These are phyloP conservation scores for Gasterosteus aculeatus DNA, from an alignment of 2,113 vertebrate genomes.

Conservation along the genomic window DNA sequence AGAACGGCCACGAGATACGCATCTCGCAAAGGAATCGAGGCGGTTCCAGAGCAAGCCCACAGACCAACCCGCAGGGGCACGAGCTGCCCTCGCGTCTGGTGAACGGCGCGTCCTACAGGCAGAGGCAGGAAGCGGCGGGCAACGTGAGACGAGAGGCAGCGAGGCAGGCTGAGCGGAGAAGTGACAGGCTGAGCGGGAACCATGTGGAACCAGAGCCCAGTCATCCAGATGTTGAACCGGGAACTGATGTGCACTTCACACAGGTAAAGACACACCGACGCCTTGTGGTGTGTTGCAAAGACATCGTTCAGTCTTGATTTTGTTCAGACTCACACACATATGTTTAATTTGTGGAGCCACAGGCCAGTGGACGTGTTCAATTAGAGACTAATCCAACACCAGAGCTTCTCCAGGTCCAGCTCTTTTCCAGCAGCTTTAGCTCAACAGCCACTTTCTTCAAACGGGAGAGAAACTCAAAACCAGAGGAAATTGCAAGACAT, in stretches of 20 bases:
- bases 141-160: conserved; percentile 45
- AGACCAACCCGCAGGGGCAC: conserved; percentile 60
- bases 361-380: conserved; percentile 53
- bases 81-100: conserved; percentile 68
- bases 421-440: conserved; percentile 19
- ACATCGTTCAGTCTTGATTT: not conserved
- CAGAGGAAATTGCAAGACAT: conserved; percentile 45
- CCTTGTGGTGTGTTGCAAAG: no score
- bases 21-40: conserved; percentile 67
- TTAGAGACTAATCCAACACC: conserved; percentile 69
- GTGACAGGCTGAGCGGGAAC: conserved; percentile 65
- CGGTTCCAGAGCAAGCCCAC: conserved; percentile 32
- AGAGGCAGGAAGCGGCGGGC: conserved; percentile 51
- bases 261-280: conserved; percentile 64
- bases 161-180: conserved; percentile 39
- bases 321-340: conserved; percentile 38
- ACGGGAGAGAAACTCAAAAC: conserved; percentile 17
- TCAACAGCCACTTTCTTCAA: conserved; percentile 24
- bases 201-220: conserved; percentile 67
- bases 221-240: conserved; percentile 46
- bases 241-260: conserved; percentile 45
- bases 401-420: conserved; percentile 45
- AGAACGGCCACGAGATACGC: conserved; percentile 80
- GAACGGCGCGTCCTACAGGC: conserved; percentile 62
- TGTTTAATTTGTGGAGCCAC: conserved; percentile 48